These are phyloP conservation scores for Archilochus colubris DNA, from an alignment of 2,113 vertebrate genomes.

Conservation along the genomic window DNA sequence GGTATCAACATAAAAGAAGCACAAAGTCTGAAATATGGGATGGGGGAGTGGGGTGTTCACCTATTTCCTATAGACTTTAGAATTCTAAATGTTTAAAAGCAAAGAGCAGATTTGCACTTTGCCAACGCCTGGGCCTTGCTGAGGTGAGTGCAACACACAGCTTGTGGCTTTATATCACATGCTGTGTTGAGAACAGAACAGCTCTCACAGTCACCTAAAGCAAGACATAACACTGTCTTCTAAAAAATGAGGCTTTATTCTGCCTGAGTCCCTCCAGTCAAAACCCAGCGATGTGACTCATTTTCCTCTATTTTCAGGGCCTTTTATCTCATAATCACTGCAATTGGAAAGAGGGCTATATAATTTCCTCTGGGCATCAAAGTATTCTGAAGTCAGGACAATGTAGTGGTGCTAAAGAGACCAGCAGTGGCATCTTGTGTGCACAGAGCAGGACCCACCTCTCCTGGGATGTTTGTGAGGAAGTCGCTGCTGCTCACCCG, in stretches of 20 bases:
- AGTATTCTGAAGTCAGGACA: neutral
- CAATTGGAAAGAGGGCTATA: neutral
- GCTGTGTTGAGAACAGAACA: neutral
- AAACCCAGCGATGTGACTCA: neutral
- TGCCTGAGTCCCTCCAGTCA: neutral
- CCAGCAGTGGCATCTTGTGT: neutral
- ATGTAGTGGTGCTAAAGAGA: neutral
- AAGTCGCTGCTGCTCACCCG: neutral
- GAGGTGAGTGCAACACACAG: neutral
- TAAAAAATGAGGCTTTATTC: neutral
- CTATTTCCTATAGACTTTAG: neutral
- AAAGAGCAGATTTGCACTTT: neutral
- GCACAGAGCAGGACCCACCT: neutral
- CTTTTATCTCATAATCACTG: slow-evolving; percentile 16
- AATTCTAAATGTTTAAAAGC: neutral
- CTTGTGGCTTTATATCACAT: neutral
- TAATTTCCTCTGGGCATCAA: neutral
- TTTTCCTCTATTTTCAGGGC: slow-evolving; percentile 5
- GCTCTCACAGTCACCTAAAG: neutral
- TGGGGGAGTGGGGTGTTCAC: neutral
- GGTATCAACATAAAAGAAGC: neutral
- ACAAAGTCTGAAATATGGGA: neutral
- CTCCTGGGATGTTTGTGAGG: neutral
- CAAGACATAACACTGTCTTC: neutral
- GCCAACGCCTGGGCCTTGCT: neutral